A percentile compares a stretch with the other conserved stretches of the same genome.
phyloP scores from a whole-genome alignment of 2,888 invertebrate genomes.

The Salticus scenicus region DNA sequence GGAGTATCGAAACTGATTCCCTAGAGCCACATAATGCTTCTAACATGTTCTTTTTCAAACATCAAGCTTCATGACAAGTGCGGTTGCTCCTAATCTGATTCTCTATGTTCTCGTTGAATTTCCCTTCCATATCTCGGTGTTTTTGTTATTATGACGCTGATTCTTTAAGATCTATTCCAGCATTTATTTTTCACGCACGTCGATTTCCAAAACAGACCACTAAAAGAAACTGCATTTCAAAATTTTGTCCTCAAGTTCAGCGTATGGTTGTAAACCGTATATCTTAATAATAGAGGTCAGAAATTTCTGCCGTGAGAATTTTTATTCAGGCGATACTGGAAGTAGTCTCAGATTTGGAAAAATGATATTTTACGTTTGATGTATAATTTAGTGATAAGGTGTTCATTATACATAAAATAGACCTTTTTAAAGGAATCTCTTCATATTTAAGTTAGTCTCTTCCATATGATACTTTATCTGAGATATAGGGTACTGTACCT shows the following conservation, averaged over 20 bases:
- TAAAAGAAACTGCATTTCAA: neutral
- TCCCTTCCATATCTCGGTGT: neutral
- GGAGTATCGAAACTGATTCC: slow-evolving; percentile 37
- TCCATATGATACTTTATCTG: too few species aligned
- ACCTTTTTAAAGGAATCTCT: too few species aligned
- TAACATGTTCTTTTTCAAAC: slow-evolving; percentile 46
- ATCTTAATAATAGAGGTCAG: slow-evolving; percentile 28
- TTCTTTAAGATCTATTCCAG: neutral
- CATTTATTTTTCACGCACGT: slow-evolving; percentile 43
- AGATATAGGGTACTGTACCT: too few species aligned
- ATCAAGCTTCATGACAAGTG: slow-evolving; percentile 55
- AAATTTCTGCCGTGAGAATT: too few species aligned
- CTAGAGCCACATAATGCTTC: slow-evolving; percentile 59
- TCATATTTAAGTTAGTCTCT: too few species aligned
- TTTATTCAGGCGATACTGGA: too few species aligned
- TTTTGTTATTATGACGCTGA: neutral
- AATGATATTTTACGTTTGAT: too few species aligned
- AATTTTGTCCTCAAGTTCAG: slow-evolving; percentile 32
- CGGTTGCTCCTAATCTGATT: slow-evolving; percentile 48
- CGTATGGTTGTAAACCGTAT: neutral
- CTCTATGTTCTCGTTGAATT: neutral
- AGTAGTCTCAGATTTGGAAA: too few species aligned
- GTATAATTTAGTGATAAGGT: too few species aligned
- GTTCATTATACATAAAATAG: too few species aligned
- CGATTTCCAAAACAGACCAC: slow-evolving; percentile 48